These are phyloP conservation scores for Pollenia amentaria DNA, from an alignment of 2,888 invertebrate species.

Conservation along the genomic window DNA sequence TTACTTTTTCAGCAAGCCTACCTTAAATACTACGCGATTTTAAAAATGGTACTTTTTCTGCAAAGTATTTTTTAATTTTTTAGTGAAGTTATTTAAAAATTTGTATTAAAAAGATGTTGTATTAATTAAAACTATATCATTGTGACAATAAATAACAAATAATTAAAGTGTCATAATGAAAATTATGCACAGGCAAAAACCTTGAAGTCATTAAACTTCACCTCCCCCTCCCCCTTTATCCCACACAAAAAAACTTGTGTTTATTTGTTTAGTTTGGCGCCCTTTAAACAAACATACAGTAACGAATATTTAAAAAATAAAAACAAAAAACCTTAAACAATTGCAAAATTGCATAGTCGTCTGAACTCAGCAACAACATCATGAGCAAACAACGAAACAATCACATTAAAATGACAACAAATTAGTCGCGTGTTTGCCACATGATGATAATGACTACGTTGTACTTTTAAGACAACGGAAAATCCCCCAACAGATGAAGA, in stretches of 20 bases:
- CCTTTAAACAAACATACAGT: constrained; percentile 10
- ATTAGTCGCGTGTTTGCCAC: constrained; percentile 74
- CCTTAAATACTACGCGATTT: too few species aligned
- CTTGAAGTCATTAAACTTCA: constrained; percentile 59
- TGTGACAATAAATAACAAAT: constrained; percentile 37
- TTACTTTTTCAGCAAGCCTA: too few species aligned
- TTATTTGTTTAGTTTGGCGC: constrained; percentile 51
- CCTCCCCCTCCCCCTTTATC: neutral
- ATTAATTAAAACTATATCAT: constrained; percentile 15
- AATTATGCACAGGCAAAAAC: neutral
- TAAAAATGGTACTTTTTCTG: neutral
- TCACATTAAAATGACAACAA: constrained; percentile 71
- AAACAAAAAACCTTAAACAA: constrained; percentile 52
- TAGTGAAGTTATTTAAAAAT: neutral
- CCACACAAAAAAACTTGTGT: neutral
- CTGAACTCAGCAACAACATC: constrained; percentile 39
- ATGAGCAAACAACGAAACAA: constrained; percentile 38
- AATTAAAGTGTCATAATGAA: constrained; percentile 61
- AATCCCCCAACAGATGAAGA: constrained; percentile 34
- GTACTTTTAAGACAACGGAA: constrained; percentile 31
- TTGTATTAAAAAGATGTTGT: constrained; percentile 1
- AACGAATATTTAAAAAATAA: constrained; percentile 45
- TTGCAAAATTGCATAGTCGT: constrained; percentile 59
- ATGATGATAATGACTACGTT: constrained; percentile 70
- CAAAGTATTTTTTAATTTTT: neutral